Evolutionary conservation across 2,797 vertebrate species (phyloP).

Genomic region (Petrocephalus sullivani): DNA sequence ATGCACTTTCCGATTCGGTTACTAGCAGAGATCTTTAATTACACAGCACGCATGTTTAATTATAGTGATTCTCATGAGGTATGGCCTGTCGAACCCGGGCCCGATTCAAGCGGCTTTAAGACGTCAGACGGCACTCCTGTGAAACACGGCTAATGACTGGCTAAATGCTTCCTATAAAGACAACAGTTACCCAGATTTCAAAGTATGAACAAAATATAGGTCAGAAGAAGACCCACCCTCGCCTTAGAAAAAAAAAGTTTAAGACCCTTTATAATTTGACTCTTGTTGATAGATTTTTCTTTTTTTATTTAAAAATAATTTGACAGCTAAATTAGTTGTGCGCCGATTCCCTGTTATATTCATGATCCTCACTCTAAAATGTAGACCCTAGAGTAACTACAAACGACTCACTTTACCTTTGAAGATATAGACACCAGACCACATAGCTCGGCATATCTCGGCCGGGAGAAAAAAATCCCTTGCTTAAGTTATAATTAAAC

Average conservation of each 20-base stretch:
- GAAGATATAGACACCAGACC: neutral
- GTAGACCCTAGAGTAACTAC: neutral
- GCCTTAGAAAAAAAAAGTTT: neutral
- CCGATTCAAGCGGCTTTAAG: neutral
- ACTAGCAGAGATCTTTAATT: neutral
- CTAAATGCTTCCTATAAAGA: neutral
- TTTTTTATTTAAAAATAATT: neutral
- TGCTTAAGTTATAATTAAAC: conserved; percentile 8
- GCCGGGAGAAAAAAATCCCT: neutral
- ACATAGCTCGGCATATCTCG: neutral
- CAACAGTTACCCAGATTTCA: neutral
- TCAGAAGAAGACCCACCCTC: neutral
- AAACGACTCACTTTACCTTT: neutral
- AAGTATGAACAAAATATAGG: neutral
- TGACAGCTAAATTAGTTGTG: neutral
- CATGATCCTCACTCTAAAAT: neutral
- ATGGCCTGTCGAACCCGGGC: neutral
- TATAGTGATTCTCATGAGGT: neutral
- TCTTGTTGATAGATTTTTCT: neutral
- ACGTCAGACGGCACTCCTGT: neutral
- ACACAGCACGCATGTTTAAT: neutral
- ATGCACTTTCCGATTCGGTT: neutral
- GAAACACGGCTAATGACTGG: neutral
- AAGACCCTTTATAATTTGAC: neutral
- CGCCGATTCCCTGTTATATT: neutral